Base-by-base conservation (phyloP, 2,113 vertebrate genomes). In the Typhlomys cinereus region DNA sequence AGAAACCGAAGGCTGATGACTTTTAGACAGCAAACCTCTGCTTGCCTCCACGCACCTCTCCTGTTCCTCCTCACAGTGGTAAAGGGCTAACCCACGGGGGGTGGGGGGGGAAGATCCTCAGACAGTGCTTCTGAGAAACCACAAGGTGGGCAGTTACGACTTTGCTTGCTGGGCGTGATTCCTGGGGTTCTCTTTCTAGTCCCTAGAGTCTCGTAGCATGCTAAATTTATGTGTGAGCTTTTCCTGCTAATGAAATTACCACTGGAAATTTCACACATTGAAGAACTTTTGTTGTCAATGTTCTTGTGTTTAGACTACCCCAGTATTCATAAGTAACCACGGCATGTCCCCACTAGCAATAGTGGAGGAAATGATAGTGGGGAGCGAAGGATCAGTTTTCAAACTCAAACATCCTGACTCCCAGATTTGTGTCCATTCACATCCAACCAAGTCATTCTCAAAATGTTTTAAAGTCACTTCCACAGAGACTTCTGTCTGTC, bases 171-270 rank as follows among this genome's bases (percentile, higher is more conserved):
- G 70, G 57, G 48, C 41, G 15, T 46, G 48, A 84, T 9, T 84
- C 39, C 70, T 79, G 31, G 39, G 44, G 66, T 46, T 36, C 31
- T 75, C 76, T 25, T 39, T 66, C 81, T 70, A 81, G 54, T 36
- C 31, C 50, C 61, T 46, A 46, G 41, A 41, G 83, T 34, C 62
- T 93, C 75, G 39, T 29, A 39, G 44, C 39, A 39, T 23, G 23
- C 46, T 86, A 59, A 83, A 94, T 76, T 83, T 34, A 94, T 57
- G 34, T 61, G 36, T 73, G 12, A 31, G 39, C 31, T n/a, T 87
- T 84, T 85, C 31, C 48, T 85, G 27, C 31, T 80, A 83, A 83
- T 67, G 83, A 83, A 83, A 48, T 46, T 27, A 80, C 8, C 21
- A 4, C 71, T 91, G 85, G 31, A 82, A 25, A 67, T 76, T 89